Percentiles rank a stretch among this genome's conserved stretches.
These are phyloP conservation scores for Pterois miles DNA, from an alignment of 2,797 vertebrate species.

Conservation along the genomic window DNA sequence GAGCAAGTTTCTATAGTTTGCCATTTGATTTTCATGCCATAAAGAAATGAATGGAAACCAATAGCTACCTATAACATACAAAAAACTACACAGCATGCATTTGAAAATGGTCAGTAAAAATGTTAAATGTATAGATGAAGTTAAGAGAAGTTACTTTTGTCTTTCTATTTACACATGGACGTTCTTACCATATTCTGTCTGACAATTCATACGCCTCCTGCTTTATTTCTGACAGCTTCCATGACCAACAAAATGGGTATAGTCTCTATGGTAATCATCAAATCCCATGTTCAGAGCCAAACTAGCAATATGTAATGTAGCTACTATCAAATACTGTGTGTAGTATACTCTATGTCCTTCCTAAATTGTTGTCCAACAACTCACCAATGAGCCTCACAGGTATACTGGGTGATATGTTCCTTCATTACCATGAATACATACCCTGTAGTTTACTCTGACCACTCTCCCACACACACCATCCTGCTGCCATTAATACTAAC, in stretches of 20 bases:
- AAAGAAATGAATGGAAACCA: not conserved
- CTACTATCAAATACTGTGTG: not conserved
- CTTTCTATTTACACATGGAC: not conserved
- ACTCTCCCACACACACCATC: not conserved
- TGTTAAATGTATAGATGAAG: too few species aligned
- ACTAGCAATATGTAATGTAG: not conserved
- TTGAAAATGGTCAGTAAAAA: too few species aligned
- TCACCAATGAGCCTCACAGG: too few species aligned
- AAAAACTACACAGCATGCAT: too few species aligned
- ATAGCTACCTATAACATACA: too few species aligned
- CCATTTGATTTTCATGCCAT: not conserved
- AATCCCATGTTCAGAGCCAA: not conserved
- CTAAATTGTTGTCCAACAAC: too few species aligned
- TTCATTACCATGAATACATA: not conserved
- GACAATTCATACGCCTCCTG: not conserved
- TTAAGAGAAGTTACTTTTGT: not conserved
- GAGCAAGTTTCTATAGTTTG: not conserved
- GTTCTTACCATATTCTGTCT: not conserved
- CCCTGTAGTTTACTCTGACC: not conserved
- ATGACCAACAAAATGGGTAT: too few species aligned
- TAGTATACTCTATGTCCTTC: too few species aligned
- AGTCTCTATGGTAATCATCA: not conserved
- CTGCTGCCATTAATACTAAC: not conserved
- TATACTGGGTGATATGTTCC: not conserved
- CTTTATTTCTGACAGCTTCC: too few species aligned